Percentiles rank a stretch among this genome's conserved stretches.
These are phyloP conservation scores for Rhombomys opimus DNA, from an alignment of 2,113 vertebrate species.

Conservation along the genomic window DNA sequence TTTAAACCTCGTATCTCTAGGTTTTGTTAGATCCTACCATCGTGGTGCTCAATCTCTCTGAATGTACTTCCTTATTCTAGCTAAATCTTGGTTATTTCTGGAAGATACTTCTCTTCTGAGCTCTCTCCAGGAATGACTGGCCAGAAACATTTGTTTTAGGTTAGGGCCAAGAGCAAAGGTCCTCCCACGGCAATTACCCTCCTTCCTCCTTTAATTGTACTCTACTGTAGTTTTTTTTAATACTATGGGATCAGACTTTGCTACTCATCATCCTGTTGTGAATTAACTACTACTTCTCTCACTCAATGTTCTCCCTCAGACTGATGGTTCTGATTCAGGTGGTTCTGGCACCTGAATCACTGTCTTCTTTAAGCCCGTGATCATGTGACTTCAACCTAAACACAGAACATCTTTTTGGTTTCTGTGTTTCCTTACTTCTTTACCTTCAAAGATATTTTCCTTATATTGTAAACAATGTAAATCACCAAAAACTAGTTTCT, in stretches of 20 bases:
- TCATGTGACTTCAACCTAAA: slow-evolving; percentile 15
- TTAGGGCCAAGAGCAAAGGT: not conserved
- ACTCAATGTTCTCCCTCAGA: slow-evolving; percentile 19
- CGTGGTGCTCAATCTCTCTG: slow-evolving; percentile 5
- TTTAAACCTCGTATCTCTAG: not conserved
- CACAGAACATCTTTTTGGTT: slow-evolving; percentile 7
- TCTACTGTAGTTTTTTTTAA: not conserved
- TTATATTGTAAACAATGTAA: not conserved
- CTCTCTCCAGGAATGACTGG: not conserved
- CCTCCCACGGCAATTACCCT: not conserved
- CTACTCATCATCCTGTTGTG: slow-evolving; percentile 15
- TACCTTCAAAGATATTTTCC: slow-evolving; percentile 27
- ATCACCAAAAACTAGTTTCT: not conserved
- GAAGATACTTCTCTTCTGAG: not conserved
- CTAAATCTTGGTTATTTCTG: slow-evolving; percentile 22
- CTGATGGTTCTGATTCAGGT: not conserved
- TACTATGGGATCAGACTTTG: not conserved
- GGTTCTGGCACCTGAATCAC: not conserved
- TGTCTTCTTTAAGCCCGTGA: not conserved
- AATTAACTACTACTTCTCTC: not conserved
- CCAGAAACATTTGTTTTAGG: not conserved
- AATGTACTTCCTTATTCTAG: slow-evolving; percentile 1
- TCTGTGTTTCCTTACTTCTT: slow-evolving; percentile 29
- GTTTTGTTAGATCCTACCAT: not conserved
- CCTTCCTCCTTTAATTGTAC: not conserved